Evolutionary conservation across 1,140 invertebrate genomes (phyloP).

Genomic region (Araneus ventricosus): DNA sequence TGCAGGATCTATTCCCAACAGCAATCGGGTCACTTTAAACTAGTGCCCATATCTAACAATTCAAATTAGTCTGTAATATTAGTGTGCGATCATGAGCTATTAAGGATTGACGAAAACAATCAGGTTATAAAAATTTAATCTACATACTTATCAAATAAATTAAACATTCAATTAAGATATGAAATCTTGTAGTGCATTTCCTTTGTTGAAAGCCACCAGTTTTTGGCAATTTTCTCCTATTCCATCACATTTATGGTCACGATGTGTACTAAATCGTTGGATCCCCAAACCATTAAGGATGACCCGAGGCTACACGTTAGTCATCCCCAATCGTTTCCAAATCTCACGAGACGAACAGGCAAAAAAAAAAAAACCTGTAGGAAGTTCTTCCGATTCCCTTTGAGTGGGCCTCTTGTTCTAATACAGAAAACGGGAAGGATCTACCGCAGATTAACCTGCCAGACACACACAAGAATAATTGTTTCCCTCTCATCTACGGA

Average conservation of each 20-base stretch:
- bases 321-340: not conserved
- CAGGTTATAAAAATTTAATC: no score
- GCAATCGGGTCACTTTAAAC: no score
- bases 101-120: no score
- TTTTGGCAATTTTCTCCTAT: not conserved
- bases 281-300: not conserved
- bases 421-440: not conserved
- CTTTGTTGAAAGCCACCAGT: not conserved
- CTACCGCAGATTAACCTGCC: not conserved
- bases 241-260: not conserved
- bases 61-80: no score
- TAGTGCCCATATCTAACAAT: no score
- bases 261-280: not conserved
- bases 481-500: not conserved
- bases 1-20: no score
- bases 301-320: not conserved
- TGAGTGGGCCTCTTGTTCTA: not conserved
- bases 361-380: not conserved
- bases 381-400: not conserved
- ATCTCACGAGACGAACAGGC: not conserved
- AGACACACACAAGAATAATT: slow-evolving; percentile 12
- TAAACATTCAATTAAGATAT: no score
- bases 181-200: no score
- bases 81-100: no score
- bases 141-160: no score